Conservation (phyloP, 1,140 invertebrate genomes). For the Neodiprion pinetum region DNA sequence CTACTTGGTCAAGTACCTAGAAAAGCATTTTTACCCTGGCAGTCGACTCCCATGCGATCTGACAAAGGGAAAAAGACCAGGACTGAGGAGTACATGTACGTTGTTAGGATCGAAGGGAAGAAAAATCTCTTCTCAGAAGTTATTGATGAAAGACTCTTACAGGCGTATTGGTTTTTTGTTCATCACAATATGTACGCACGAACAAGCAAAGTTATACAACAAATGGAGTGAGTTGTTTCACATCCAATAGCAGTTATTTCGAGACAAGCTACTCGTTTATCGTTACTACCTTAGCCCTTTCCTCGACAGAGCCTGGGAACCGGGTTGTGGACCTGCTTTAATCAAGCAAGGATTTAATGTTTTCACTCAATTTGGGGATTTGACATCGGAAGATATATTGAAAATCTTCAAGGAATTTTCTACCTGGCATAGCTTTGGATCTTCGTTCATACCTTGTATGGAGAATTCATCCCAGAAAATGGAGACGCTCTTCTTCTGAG, state of each 20-base stretch:
- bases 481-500: background rate
- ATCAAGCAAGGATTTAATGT: conserved; percentile 54
- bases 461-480: conserved; percentile 24
- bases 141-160: conserved; percentile 34
- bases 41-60: background rate
- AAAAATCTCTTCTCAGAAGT: conserved; percentile 29
- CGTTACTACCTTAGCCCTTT: conserved; percentile 25
- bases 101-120: conserved; percentile 48
- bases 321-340: conserved; percentile 58
- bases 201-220: conserved; percentile 44
- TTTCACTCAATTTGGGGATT: conserved; percentile 56
- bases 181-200: conserved; percentile 37
- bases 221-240: conserved; percentile 51
- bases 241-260: conserved; percentile 11
- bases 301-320: conserved; percentile 50
- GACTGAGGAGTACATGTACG: conserved; percentile 25
- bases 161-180: conserved; percentile 55
- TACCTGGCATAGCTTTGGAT: conserved; percentile 55
- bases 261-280: conserved; percentile 15
- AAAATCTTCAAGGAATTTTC: conserved; percentile 53
- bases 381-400: conserved; percentile 48
- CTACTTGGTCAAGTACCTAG: conserved; percentile 40
- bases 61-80: background rate
- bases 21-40: conserved; percentile 40
- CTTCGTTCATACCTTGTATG: conserved; percentile 41